Conservation (phyloP, 2,888 invertebrate species). For the Arrhopalites spinosus region DNA sequence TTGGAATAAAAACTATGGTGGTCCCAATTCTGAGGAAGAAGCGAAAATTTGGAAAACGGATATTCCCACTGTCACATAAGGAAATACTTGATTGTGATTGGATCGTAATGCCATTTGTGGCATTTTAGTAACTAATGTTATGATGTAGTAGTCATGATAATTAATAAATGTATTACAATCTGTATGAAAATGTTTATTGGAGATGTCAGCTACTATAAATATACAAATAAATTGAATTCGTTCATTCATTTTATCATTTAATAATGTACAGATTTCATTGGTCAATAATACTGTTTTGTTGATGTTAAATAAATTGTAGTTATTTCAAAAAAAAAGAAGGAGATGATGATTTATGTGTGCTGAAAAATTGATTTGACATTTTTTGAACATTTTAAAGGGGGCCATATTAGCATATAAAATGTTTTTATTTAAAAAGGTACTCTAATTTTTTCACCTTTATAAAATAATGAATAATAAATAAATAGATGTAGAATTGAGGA, state of each 20-base stretch:
- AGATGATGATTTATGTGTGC: background rate
- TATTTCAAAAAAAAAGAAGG: background rate
- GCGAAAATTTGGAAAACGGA: slow-evolving; percentile 36
- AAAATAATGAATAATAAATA: too few species aligned
- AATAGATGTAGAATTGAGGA: too few species aligned
- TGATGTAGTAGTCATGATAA: too few species aligned
- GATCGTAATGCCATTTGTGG: too few species aligned
- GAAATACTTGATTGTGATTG: too few species aligned
- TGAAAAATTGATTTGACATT: too few species aligned
- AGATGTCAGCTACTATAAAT: background rate
- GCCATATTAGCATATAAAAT: too few species aligned
- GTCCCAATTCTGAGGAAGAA: slow-evolving; percentile 61
- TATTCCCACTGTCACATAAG: too few species aligned
- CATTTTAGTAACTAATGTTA: too few species aligned
- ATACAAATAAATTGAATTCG: background rate
- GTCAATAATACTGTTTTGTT: slow-evolving; percentile 1
- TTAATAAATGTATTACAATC: background rate
- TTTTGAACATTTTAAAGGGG: too few species aligned
- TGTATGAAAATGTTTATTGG: background rate
- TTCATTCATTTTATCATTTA: background rate
- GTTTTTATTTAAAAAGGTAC: too few species aligned
- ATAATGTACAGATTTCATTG: background rate
- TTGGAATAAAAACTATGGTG: slow-evolving; percentile 81
- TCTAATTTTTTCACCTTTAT: too few species aligned
- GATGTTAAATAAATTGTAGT: background rate